Conservation (phyloP, 2,888 invertebrate species). For the Clunio marinus region DNA sequence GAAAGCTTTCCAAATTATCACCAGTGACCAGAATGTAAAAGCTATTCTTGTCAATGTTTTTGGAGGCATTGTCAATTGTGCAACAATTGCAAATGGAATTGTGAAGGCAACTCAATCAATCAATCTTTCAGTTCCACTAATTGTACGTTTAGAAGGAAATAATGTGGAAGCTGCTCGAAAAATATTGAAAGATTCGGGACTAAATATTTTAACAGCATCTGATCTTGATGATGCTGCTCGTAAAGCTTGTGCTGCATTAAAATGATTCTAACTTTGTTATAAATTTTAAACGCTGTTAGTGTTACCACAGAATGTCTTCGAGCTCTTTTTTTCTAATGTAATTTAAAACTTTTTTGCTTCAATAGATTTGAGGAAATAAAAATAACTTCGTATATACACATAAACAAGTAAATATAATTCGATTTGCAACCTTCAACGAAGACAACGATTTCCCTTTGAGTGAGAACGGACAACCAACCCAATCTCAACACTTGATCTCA, state of each 20-base stretch:
- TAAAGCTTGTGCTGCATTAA: slow-evolving; percentile 63
- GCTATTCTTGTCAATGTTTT: slow-evolving; percentile 97
- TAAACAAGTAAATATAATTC: not conserved
- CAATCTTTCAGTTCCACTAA: slow-evolving; percentile 77
- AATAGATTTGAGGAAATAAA: not conserved
- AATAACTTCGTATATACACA: not conserved
- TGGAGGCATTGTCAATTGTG: slow-evolving; percentile 97
- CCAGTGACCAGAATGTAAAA: slow-evolving; percentile 82
- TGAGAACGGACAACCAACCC: too few species aligned
- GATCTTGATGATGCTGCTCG: slow-evolving; percentile 91
- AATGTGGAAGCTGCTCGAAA: slow-evolving; percentile 80
- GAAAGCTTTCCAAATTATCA: slow-evolving; percentile 86
- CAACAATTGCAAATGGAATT: slow-evolving; percentile 92
- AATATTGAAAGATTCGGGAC: slow-evolving; percentile 75
- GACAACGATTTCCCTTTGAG: not conserved
- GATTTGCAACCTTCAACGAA: not conserved
- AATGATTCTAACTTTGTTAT: slow-evolving; percentile 5
- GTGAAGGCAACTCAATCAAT: slow-evolving; percentile 79
- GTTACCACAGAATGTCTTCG: not conserved
- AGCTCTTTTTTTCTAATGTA: not conserved
- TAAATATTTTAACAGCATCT: slow-evolving; percentile 75
- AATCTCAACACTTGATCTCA: not conserved
- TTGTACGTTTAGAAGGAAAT: slow-evolving; percentile 94
- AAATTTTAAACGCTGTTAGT: too few species aligned
- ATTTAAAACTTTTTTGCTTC: not conserved